Evolutionary conservation across 1,140 invertebrate species (phyloP).

Genomic region (Samia ricini): DNA sequence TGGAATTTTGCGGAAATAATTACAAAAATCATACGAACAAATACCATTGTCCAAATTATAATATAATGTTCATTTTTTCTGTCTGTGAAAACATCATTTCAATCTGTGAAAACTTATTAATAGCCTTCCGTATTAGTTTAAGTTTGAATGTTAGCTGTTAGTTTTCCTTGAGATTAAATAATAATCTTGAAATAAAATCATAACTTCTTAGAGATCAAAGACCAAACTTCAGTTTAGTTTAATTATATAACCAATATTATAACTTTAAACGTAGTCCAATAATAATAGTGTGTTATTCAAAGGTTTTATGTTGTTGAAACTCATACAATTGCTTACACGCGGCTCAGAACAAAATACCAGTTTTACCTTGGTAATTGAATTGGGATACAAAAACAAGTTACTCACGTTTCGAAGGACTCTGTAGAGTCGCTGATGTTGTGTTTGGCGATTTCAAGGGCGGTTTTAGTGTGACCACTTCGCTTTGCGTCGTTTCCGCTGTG

Average conservation of each 20-base stretch:
- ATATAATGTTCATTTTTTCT: too few species aligned
- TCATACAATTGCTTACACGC: neutral
- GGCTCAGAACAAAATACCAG: slow-evolving; percentile 3
- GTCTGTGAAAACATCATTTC: too few species aligned
- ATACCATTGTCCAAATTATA: too few species aligned
- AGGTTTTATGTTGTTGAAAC: neutral
- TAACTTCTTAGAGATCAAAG: neutral
- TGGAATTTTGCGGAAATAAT: too few species aligned
- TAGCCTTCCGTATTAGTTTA: too few species aligned
- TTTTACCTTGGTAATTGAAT: neutral
- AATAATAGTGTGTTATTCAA: neutral
- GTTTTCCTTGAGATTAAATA: too few species aligned
- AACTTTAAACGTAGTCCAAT: slow-evolving; percentile 6
- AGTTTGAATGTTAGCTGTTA: too few species aligned
- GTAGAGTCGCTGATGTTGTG: slow-evolving; percentile 26
- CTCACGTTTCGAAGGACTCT: slow-evolving; percentile 51
- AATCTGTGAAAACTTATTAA: too few species aligned
- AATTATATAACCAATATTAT: neutral
- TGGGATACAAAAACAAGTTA: slow-evolving; percentile 18
- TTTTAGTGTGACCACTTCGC: slow-evolving; percentile 37
- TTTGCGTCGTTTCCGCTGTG: slow-evolving; percentile 29
- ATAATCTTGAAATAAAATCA: neutral
- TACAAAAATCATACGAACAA: too few species aligned
- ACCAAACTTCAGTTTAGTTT: neutral
- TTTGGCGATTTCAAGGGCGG: slow-evolving; percentile 45